Conservation (phyloP, 2,113 vertebrate genomes). For the Chascanopsetta lugubris region DNA sequence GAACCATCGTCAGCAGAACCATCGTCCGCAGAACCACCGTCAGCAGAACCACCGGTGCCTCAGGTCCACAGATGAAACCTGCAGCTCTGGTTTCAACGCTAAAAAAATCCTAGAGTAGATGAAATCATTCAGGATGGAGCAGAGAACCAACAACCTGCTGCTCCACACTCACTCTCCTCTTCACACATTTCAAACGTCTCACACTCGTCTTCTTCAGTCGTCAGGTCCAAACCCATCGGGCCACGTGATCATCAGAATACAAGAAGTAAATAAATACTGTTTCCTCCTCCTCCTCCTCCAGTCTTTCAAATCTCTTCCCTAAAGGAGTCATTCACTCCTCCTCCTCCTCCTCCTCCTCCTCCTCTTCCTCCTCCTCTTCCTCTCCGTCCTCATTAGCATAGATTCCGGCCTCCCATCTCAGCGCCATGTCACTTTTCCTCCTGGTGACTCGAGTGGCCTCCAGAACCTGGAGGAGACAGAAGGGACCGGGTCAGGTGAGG, state of each 20-base stretch:
- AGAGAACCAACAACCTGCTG: too few relatives aligned
- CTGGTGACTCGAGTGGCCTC: constrained; percentile 95
- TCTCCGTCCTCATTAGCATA: constrained; percentile 92
- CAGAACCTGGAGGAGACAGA: constrained; percentile 85
- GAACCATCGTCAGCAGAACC: too few relatives aligned
- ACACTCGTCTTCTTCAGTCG: constrained; percentile 37
- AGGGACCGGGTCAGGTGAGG: too few relatives aligned
- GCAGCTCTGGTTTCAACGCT: too few relatives aligned
- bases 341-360: constrained; percentile 71
- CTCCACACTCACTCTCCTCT: constrained; percentile 15
- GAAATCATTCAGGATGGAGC: constrained; percentile 31
- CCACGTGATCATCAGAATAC: constrained; percentile 57
- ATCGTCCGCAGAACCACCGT: too few relatives aligned
- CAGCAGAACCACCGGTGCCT: too few relatives aligned
- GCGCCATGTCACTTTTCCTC: constrained; percentile 93
- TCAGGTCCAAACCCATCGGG: constrained; percentile 38
- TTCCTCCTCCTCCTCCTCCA: constrained; percentile 33
- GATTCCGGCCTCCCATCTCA: constrained; percentile 96
- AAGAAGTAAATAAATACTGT: constrained; percentile 74
- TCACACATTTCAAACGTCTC: constrained; percentile 39
- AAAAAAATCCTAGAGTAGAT: constrained; percentile 14
- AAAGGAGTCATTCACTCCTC: constrained; percentile 58
- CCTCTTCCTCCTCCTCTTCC: constrained; percentile 80
- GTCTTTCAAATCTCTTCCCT: background rate
- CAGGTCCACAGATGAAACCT: too few relatives aligned